These are phyloP conservation scores for Drosophila mauritiana DNA, from an alignment of 1,140 invertebrate species.

Conservation along the genomic window DNA sequence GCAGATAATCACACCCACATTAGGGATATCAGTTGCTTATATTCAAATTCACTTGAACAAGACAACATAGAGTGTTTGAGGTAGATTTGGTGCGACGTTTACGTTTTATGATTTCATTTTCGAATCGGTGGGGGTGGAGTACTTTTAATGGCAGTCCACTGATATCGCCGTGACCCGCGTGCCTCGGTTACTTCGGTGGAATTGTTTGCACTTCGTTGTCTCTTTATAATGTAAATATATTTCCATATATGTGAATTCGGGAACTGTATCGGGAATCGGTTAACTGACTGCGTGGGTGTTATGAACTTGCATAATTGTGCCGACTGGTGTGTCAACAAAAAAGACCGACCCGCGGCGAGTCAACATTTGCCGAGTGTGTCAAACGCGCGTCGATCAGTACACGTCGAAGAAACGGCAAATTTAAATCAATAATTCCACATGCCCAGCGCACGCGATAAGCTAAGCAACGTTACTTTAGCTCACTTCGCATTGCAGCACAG, in stretches of 20 bases:
- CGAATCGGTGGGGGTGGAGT: background rate
- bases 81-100: constrained; percentile 67
- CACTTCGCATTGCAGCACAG: constrained; percentile 7
- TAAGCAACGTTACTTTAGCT: background rate
- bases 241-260: constrained; percentile 19
- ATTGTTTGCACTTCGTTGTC: constrained; percentile 53
- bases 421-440: constrained; percentile 71
- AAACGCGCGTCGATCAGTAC: constrained; percentile 69
- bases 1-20: constrained; percentile 64
- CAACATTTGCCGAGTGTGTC: constrained; percentile 81
- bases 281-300: constrained; percentile 73
- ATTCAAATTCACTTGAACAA: constrained; percentile 63
- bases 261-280: constrained; percentile 38
- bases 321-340: constrained; percentile 59
- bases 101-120: constrained; percentile 49
- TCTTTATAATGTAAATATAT: constrained; percentile 60
- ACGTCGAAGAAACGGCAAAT: constrained; percentile 24
- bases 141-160: constrained; percentile 19
- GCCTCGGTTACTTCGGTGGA: constrained; percentile 36
- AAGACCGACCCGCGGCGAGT: constrained; percentile 31
- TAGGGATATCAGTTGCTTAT: constrained; percentile 24
- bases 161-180: constrained; percentile 63
- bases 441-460: constrained; percentile 47
- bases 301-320: constrained; percentile 81
- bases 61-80: constrained; percentile 49